A percentile compares a stretch with the other conserved stretches of the same genome.
Conservation (phyloP, 2,113 vertebrate species). For the Rhodinocichla rosea region DNA sequence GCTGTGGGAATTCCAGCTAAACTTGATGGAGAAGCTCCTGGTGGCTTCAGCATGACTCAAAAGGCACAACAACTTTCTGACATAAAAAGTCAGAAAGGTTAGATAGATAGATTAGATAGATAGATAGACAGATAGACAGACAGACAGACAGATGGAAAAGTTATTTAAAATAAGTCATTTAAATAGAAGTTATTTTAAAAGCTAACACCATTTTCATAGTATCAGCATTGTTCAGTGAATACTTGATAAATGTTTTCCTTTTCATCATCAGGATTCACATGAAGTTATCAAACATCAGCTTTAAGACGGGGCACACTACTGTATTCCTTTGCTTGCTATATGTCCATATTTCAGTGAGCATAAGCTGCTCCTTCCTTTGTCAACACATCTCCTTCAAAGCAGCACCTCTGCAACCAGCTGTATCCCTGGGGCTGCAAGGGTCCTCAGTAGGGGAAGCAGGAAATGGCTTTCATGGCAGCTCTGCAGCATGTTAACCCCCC, state of each 20-base stretch:
- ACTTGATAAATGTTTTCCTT: background rate
- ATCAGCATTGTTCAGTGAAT: background rate
- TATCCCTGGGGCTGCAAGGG: rapidly evolving
- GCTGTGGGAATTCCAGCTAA: background rate
- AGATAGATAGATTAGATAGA: background rate
- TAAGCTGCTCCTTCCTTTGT: background rate
- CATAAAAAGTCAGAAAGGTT: background rate
- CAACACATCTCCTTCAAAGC: background rate
- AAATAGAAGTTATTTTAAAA: background rate
- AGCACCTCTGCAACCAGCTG: background rate
- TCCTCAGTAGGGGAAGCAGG: background rate
- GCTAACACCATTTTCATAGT: background rate
- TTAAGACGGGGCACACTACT: background rate
- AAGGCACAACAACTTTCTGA: background rate
- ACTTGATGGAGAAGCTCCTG: background rate
- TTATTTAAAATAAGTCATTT: background rate
- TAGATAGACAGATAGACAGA: background rate
- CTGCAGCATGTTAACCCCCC: rapidly evolving
- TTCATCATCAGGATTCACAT: background rate
- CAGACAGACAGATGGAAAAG: background rate
- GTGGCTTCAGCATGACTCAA: background rate
- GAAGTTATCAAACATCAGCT: background rate
- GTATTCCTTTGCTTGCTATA: background rate
- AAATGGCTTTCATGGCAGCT: background rate
- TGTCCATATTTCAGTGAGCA: background rate